Conservation (phyloP, 64 coral and sea anemone species). For the Orbicella faveolata region DNA sequence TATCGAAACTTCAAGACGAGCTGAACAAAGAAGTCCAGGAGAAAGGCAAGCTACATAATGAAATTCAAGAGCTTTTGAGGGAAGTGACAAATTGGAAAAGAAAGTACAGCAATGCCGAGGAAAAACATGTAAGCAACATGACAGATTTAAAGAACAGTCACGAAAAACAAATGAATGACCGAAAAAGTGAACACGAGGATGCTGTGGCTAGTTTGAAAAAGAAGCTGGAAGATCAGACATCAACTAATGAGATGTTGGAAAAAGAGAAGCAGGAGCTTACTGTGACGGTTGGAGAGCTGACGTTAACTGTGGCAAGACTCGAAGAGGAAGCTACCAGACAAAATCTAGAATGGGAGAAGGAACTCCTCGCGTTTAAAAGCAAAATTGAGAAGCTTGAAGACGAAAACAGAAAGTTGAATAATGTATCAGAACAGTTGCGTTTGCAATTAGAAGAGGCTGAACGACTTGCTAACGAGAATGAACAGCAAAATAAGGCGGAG, state of each 20-base stretch:
- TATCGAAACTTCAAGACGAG: conserved; percentile 34
- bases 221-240: conserved; percentile 1
- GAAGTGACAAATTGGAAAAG: conserved; percentile 23
- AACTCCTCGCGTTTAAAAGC: background rate
- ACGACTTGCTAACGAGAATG: background rate
- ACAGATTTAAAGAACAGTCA: conserved; percentile 1
- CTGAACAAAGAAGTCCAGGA: conserved; percentile 42
- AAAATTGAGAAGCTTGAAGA: conserved; percentile 12
- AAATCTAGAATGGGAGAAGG: conserved; percentile 15
- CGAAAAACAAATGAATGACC: conserved; percentile 12
- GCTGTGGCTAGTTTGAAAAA: conserved; percentile 10
- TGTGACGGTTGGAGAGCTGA: conserved; percentile 1
- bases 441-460: conserved; percentile 9
- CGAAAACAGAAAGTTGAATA: conserved; percentile 13
- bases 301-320: background rate
- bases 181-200: background rate
- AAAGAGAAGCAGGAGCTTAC: conserved; percentile 25
- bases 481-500: background rate
- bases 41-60: conserved; percentile 13
- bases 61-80: conserved; percentile 6
- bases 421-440: conserved; percentile 10
- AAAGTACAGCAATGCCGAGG: conserved; percentile 31
- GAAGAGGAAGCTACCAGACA: conserved; percentile 28
- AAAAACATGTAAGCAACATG: conserved; percentile 7
- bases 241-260: background rate